Evolutionary conservation across 2,888 invertebrate species (phyloP).

Genomic region (Megamerina dolium): DNA sequence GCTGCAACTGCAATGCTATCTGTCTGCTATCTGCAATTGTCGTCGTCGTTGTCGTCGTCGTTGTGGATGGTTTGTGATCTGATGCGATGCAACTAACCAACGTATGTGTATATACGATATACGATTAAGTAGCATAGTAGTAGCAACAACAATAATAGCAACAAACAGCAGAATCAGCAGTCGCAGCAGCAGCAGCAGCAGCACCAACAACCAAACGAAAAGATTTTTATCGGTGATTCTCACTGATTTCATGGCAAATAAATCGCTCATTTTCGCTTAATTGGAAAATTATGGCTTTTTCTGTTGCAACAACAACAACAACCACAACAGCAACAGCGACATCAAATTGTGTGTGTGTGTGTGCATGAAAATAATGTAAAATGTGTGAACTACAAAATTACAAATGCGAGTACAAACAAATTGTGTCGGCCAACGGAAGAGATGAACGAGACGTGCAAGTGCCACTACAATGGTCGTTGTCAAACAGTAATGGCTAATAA

Average conservation of each 20-base stretch:
- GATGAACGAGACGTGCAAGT: background rate
- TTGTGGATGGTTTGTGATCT: too few species aligned
- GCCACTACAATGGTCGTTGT: background rate
- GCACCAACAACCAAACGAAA: conserved; percentile 34
- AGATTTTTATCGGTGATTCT: conserved; percentile 50
- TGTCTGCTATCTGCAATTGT: too few species aligned
- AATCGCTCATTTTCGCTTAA: conserved; percentile 51
- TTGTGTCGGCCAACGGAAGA: too few species aligned
- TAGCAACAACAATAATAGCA: conserved; percentile 14
- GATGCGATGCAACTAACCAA: conserved; percentile 6
- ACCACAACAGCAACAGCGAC: too few species aligned
- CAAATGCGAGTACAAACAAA: too few species aligned
- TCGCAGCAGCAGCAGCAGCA: conserved; percentile 12
- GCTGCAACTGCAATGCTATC: conserved; percentile 14
- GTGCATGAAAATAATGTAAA: conserved; percentile 17
- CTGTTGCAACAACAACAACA: too few species aligned
- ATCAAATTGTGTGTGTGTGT: conserved; percentile 7
- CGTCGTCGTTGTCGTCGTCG: too few species aligned
- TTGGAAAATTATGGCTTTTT: conserved; percentile 48
- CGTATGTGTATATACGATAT: too few species aligned
- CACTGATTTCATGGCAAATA: conserved; percentile 51
- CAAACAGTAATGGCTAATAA: too few species aligned
- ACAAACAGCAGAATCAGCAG: conserved; percentile 17
- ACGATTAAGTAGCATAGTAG: too few species aligned
- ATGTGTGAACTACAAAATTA: conserved; percentile 25